Evolutionary conservation across 2,888 invertebrate species (phyloP), one percentile per base, ranked within the genome.

Genomic region (Athetis lepigone): DNA sequence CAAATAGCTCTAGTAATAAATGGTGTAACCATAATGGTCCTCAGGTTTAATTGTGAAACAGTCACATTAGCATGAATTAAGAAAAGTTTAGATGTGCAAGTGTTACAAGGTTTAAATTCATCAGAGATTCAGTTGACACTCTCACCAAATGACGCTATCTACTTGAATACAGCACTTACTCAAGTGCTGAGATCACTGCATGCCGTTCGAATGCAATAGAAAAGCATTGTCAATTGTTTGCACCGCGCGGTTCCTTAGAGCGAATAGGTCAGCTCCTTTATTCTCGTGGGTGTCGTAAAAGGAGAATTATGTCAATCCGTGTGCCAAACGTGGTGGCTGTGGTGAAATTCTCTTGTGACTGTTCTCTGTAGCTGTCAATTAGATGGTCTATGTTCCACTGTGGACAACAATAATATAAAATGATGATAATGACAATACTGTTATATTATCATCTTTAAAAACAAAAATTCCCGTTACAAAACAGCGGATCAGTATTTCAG

Each of bases 101-200:
- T 55, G 80, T 80, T 77, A 79, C 78, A 79, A 79, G 80, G 80
- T 67, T 70, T 39, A 45, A 40, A 47, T 71, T 67, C 39, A 80
- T 80, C 69, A 79, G 62, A 36, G 43, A 77, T 78, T 78, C 78
- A 70, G 77, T 61, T 71, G 61, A 75, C 80, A 77, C 70, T 75
- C 56, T 63, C 62, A 36, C 19, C 42, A 69, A 74, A 62, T 58
- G 52, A 46, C 49, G 40, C 37, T 50, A 60, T 45, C 65, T n/a
- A n/a, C n/a, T 57, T 70, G 43, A 58, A 52, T 62, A 77, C 8
- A 33, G 33, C 25, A 25, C 25, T 25, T 13, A 33, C 33, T 13
- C 33, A 13, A 60, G 50, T 77, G 39, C 46, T 65, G 65, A 67
- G 67, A 67, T 59, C 67, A 62, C 51, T 65, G 46, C 19, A 36